Evolutionary conservation across 2,797 vertebrate genomes (phyloP).

Genomic region (Sebastes goodei): DNA sequence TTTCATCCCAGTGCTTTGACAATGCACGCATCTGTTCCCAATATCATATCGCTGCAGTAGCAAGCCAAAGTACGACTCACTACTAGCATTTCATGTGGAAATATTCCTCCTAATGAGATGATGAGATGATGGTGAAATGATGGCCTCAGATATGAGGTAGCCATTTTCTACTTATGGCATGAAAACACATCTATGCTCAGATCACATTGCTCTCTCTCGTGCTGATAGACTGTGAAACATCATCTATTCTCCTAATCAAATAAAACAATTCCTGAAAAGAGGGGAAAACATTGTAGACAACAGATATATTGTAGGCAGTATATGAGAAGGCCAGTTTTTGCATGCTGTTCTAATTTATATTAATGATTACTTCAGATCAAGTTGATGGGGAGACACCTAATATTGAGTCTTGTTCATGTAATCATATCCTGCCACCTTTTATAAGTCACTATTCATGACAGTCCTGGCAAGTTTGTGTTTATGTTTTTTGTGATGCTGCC

Average conservation of each 20-base stretch:
- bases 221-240: neutral
- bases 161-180: neutral
- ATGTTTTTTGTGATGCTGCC: neutral
- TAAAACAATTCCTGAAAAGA: neutral
- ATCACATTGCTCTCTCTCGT: neutral
- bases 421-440: neutral
- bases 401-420: neutral
- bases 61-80: slow-evolving; percentile 67
- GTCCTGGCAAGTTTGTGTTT: neutral
- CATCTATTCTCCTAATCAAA: slow-evolving; percentile 21
- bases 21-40: slow-evolving; percentile 24
- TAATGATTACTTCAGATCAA: slow-evolving; percentile 23
- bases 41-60: slow-evolving; percentile 5
- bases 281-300: neutral
- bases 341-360: slow-evolving; percentile 26
- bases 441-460: neutral
- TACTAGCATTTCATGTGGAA: slow-evolving; percentile 81
- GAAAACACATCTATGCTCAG: neutral
- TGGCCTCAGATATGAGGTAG: neutral
- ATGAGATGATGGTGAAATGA: slow-evolving; percentile 77
- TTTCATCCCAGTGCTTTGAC: slow-evolving; percentile 24
- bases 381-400: slow-evolving; percentile 10
- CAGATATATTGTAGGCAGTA: neutral
- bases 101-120: slow-evolving; percentile 73
- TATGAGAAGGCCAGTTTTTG: slow-evolving; percentile 16